phyloP scores from a whole-genome alignment of 2,888 invertebrate genomes.

The Lordiphosa fenestrarum region DNA sequence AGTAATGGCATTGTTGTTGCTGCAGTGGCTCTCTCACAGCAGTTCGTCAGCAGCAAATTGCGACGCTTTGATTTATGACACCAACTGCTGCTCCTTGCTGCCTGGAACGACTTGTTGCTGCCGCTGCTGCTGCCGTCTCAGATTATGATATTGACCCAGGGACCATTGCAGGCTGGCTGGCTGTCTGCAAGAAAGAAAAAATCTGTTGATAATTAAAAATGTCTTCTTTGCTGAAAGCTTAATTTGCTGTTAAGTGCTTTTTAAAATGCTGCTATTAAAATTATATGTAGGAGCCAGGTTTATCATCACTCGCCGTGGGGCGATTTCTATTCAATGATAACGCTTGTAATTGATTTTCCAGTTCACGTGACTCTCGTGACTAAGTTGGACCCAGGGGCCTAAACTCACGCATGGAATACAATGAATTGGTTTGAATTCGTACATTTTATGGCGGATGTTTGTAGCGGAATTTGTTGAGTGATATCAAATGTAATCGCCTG shows the following conservation, averaged over 20 bases:
- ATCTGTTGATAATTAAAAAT: conserved; percentile 75
- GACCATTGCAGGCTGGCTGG: conserved; percentile 55
- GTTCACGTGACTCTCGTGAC: conserved; percentile 16
- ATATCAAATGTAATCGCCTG: conserved; percentile 6
- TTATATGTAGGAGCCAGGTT: conserved; percentile 13
- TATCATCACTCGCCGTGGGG: conserved; percentile 16
- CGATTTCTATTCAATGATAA: conserved; percentile 46
- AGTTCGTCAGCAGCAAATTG: conserved; percentile 76
- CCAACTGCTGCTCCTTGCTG: conserved; percentile 52
- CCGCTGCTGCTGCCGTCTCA: conserved; percentile 50
- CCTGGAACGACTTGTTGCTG: conserved; percentile 61
- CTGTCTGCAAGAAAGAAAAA: conserved; percentile 33
- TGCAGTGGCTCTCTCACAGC: conserved; percentile 46
- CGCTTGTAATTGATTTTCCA: conserved; percentile 57
- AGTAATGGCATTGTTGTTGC: conserved; percentile 21
- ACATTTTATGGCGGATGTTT: conserved; percentile 35
- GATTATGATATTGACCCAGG: conserved; percentile 77
- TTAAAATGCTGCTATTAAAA: conserved; percentile 67
- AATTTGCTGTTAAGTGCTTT: conserved; percentile 70
- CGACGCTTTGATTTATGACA: conserved; percentile 78
- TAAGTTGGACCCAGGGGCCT: conserved; percentile 1
- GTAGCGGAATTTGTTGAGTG: conserved; percentile 2
- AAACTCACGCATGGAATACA: conserved; percentile 8
- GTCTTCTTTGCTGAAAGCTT: conserved; percentile 70
- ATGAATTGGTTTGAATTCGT: conserved; percentile 21